phyloP scores from a whole-genome alignment of 1,140 invertebrate genomes.

The Ceratosolen fusciceps region DNA sequence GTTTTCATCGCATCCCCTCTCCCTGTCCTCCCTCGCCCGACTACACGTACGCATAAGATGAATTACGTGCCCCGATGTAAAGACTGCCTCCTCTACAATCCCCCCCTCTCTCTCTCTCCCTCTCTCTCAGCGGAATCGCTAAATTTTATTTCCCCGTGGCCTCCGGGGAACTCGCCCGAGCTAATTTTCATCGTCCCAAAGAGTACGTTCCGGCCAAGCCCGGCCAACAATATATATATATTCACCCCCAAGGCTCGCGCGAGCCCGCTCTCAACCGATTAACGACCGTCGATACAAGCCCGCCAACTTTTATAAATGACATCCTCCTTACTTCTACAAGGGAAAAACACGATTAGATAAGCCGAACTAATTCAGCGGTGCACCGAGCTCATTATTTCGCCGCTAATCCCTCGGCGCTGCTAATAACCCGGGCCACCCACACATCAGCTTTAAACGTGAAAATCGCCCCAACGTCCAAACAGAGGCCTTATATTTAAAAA shows the following conservation, averaged over 20 bases:
- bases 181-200: background rate
- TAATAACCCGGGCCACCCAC: too few relatives aligned
- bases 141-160: background rate
- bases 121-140: too few relatives aligned
- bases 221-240: too few relatives aligned
- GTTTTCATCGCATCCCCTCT: background rate
- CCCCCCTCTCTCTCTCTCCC: background rate
- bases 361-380: background rate
- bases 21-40: background rate
- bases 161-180: background rate
- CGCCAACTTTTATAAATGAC: too few relatives aligned
- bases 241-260: too few relatives aligned
- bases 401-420: too few relatives aligned
- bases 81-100: background rate
- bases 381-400: background rate
- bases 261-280: too few relatives aligned
- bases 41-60: background rate
- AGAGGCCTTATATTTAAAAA: too few relatives aligned
- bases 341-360: conserved; percentile 1
- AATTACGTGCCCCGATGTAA: background rate
- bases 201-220: background rate
- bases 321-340: too few relatives aligned
- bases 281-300: too few relatives aligned
- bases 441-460: background rate
- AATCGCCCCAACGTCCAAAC: too few relatives aligned